phyloP scores from a whole-genome alignment of 30 jellyfish, hydroid and myxozoan genomes.

The Aurelia aurita region DNA sequence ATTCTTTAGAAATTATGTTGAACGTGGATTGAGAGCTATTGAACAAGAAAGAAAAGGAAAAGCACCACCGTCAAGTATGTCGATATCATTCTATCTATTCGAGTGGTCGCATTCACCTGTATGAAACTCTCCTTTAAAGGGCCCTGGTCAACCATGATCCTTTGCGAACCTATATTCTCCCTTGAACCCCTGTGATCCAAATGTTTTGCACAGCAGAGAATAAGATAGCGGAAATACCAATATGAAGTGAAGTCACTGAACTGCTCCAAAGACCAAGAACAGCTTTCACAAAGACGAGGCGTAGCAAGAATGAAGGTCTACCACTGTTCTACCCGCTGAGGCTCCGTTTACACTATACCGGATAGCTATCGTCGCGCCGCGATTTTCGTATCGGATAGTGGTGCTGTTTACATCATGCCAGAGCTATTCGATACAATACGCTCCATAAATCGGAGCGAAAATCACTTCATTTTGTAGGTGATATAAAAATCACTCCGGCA shows the following conservation, averaged over 20 bases:
- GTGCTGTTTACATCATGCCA: too few species aligned
- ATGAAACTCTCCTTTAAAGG: background rate
- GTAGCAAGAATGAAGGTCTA: too few species aligned
- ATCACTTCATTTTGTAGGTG: background rate
- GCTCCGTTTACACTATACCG: background rate
- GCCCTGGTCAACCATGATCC: background rate
- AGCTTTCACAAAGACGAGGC: too few species aligned
- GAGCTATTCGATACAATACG: too few species aligned
- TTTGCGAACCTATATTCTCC: background rate
- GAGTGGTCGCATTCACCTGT: background rate
- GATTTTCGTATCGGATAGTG: too few species aligned
- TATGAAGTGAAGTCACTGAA: too few species aligned
- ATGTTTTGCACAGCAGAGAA: too few species aligned
- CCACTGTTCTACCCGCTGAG: too few species aligned
- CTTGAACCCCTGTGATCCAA: background rate
- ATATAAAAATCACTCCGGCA: too few species aligned
- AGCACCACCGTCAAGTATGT: background rate
- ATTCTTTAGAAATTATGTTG: slow-evolving; percentile 90
- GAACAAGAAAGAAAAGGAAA: slow-evolving; percentile 72
- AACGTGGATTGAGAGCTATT: slow-evolving; percentile 83
- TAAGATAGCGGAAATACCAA: too few species aligned
- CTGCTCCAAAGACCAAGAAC: too few species aligned
- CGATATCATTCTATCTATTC: background rate
- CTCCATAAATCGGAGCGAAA: too few species aligned
- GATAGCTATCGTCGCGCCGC: background rate